These are phyloP conservation scores for Drosophila simulans DNA, from an alignment of 1,140 invertebrate species.

Conservation along the genomic window DNA sequence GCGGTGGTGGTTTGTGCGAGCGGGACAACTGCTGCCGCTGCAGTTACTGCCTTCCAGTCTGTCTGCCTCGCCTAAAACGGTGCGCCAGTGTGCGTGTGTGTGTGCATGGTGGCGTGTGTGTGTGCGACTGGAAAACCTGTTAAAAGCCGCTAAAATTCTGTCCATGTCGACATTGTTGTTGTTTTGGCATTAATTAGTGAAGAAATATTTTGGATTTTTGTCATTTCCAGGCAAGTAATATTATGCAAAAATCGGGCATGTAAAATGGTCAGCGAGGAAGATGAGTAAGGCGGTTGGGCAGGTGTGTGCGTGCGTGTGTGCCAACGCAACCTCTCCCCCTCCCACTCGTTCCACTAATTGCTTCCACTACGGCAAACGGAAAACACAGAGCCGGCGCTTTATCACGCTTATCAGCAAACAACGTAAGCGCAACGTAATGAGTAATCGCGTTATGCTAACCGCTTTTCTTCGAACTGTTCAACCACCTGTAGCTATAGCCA, in stretches of 20 bases:
- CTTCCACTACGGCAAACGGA: slow-evolving; percentile 30
- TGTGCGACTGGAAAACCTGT: slow-evolving; percentile 75
- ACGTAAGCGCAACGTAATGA: slow-evolving; percentile 58
- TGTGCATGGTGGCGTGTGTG: slow-evolving; percentile 37
- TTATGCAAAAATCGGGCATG: slow-evolving; percentile 66
- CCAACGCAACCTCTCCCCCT: slow-evolving; percentile 29
- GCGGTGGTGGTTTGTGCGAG: slow-evolving; percentile 63
- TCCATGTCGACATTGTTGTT: slow-evolving; percentile 67
- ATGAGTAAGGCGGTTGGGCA: slow-evolving; percentile 49
- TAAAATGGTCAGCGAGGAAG: slow-evolving; percentile 53
- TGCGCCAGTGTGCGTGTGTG: slow-evolving; percentile 38
- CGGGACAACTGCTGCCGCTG: slow-evolving; percentile 59
- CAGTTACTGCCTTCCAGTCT: slow-evolving; percentile 59
- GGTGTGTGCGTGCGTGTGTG: slow-evolving; percentile 29
- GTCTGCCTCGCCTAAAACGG: slow-evolving; percentile 71
- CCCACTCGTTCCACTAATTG: slow-evolving; percentile 48
- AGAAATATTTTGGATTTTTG: slow-evolving; percentile 79
- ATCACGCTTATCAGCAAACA: slow-evolving; percentile 71
- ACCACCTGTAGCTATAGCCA: slow-evolving; percentile 30
- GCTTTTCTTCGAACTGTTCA: slow-evolving; percentile 11
- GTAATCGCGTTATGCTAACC: slow-evolving; percentile 44
- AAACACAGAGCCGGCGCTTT: slow-evolving; percentile 68
- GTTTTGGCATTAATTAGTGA: slow-evolving; percentile 75
- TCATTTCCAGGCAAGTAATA: slow-evolving; percentile 62
- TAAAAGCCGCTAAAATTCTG: slow-evolving; percentile 79